Base-by-base conservation (phyloP, 1,140 invertebrate species). In the Drosophila parvula region DNA sequence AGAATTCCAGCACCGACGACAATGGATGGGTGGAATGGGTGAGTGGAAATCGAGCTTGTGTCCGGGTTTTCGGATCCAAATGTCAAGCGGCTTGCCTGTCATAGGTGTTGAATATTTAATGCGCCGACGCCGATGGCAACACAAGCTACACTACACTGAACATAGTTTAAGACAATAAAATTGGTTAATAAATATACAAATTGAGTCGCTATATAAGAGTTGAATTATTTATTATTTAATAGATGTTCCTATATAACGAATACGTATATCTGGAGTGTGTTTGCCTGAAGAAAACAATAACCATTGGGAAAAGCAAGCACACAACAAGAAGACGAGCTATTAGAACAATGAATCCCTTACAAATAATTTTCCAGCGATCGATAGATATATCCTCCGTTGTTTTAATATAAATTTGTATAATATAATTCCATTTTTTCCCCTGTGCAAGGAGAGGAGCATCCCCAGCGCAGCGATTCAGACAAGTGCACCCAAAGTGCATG, bases 101-200 rank as follows among this genome's bases (percentile, higher is more conserved):
- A 81, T 85, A 85, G 81, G 75, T 81, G 81, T 81, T 85, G 82
- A 75, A 85, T 85, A 85, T 81, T 85, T 78, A 81, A 85, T 85
- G 79, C 63, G 44, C 64, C 47, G 67, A 45, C 55, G 40, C 63
- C 51, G 48, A 41, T 64, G 59, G 53, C 76, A 57, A 77, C 58
- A 53, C 45, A n/a, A 68, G 67, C 22, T 22, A 22, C 7, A 34
- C 5, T 16, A 5, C 51, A 44, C 51, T 55, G 34, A 7, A n/a
- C 22, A 14, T n/a, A 22, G 1, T 1, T 0, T 6, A 36, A 3
- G 6, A 5, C 0, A 16, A 34, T 34, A 8, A 51, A 34, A 11
- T 10, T 10, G 12, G 1, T 22, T 1, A 6, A 11, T 36, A 11
- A 36, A 11, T 10, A 44, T 12, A 22, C 5, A 11, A 44, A 5